Evolutionary conservation across 1,140 invertebrate species (phyloP), one percentile per base, ranked within the genome.

Genomic region (Heliconius nattereri): DNA sequence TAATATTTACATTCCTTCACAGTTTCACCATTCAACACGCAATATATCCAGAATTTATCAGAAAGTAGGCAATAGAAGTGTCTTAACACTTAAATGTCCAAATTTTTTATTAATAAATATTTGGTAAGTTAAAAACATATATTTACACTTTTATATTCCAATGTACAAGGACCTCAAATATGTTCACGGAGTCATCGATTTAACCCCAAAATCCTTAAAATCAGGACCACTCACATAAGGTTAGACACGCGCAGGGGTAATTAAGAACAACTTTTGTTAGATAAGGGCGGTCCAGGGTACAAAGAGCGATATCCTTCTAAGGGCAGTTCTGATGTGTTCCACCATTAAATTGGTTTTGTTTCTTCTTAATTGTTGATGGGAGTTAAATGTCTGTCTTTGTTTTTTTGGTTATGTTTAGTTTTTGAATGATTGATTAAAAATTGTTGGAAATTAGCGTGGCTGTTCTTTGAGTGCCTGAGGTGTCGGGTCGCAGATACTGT

Each of bases 171-270:
- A 78, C 78, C 60, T 54, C 71, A 81, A 72, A 77, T 79, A 80
- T 81, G 76, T 87, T 85, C 81, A 87, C 83, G 85, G 77, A 71
- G 72, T 84, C 81, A 87, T 87, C 86, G 80, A 87, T 86, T 87
- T 84, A 79, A 80, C 82, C 82, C 83, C 84, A 81, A 82, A 83
- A 75, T 79, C 76, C 57, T 40, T 57, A 29, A 35, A 66, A 66
- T 66, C 75, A 81, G 79, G 70, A 78, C 60, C 60, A 19, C 80
- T 54, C 19, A 52, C 49, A 52, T 52, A 66, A 77, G 73, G 54
- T 82, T 84, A 80, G 85, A 82, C 83, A 80, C 81, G 83, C 81
- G 75, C 75, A 75, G 70, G 71, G 70, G 71, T 76, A 73, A 79
- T 79, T 79, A 79, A 66, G 70, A 54, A 60, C 29, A 72, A 23